phyloP scores from a whole-genome alignment of 2,797 vertebrate genomes.

The Cyprinodon diabolis region DNA sequence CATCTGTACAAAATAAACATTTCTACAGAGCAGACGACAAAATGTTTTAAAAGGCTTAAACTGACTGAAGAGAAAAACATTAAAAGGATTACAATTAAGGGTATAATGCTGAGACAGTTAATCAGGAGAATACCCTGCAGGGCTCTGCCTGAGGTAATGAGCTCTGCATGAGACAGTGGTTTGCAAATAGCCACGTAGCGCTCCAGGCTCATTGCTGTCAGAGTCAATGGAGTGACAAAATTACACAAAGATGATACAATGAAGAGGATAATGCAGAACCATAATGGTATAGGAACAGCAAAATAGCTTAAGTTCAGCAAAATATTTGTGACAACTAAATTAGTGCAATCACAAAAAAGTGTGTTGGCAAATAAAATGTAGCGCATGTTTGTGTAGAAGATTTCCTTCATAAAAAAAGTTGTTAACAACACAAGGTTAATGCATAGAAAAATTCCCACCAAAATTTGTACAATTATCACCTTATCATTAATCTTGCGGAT shows the following conservation, averaged over 20 bases:
- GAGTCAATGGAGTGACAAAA: conserved; percentile 57
- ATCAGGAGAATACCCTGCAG: conserved; percentile 47
- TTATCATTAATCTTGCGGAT: rapidly evolving
- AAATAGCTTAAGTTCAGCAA: conserved; percentile 17
- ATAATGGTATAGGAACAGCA: background rate
- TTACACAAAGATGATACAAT: background rate
- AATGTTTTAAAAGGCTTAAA: background rate
- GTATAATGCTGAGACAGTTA: conserved; percentile 43
- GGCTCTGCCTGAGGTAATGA: conserved; percentile 34
- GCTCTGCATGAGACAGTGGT: conserved; percentile 59
- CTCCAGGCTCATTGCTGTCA: conserved; percentile 71
- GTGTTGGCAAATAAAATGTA: conserved; percentile 71
- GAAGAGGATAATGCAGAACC: conserved; percentile 39
- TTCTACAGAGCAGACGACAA: conserved; percentile 4
- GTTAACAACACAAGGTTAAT: conserved; percentile 60
- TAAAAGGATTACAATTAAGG: background rate
- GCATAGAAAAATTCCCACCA: conserved; percentile 58
- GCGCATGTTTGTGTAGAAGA: conserved; percentile 59
- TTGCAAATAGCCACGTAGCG: conserved; percentile 70
- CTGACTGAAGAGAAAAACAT: conserved; percentile 24
- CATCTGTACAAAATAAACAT: conserved; percentile 31
- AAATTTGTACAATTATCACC: conserved; percentile 50
- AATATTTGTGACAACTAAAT: conserved; percentile 45
- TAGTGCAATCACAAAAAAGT: conserved; percentile 55
- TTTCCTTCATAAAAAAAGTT: conserved; percentile 57